Conservation (phyloP, 92 coral and sea anemone genomes). For the Parazoanthus darwini region DNA sequence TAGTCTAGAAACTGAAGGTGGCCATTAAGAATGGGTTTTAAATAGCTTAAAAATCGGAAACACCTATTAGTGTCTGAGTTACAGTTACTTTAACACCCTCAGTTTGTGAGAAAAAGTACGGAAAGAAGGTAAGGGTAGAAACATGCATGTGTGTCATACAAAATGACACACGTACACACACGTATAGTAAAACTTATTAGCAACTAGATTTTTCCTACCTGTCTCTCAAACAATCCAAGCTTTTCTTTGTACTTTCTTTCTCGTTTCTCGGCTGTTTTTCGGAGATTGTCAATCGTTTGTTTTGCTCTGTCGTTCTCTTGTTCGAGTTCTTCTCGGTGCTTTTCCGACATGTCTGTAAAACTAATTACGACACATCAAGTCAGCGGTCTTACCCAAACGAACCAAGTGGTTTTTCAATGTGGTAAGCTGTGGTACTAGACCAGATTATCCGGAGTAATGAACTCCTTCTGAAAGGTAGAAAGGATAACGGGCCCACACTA, state of each 20-base stretch:
- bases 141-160: not conserved
- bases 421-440: too few species aligned
- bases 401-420: too few species aligned
- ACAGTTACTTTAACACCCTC: too few species aligned
- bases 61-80: too few species aligned
- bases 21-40: too few species aligned
- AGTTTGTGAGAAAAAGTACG: not conserved
- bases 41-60: too few species aligned
- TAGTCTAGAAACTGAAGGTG: too few species aligned
- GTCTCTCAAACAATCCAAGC: slow-evolving; percentile 66
- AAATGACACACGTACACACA: not conserved
- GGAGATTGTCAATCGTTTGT: slow-evolving; percentile 68
- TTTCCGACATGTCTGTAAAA: slow-evolving; percentile 63
- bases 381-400: not conserved
- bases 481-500: too few species aligned
- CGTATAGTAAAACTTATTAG: not conserved
- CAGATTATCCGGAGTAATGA: too few species aligned
- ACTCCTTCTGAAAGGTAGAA: too few species aligned
- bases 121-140: not conserved
- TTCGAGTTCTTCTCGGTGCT: slow-evolving; percentile 72
- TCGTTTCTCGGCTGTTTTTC: slow-evolving; percentile 74
- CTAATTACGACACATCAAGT: slow-evolving; percentile 34
- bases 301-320: slow-evolving; percentile 71
- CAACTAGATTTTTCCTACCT: slow-evolving; percentile 48
- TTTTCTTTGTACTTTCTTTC: slow-evolving; percentile 72